Evolutionary conservation across 2,113 vertebrate species (phyloP).

Genomic region (Microcebus lehilahytsara): DNA sequence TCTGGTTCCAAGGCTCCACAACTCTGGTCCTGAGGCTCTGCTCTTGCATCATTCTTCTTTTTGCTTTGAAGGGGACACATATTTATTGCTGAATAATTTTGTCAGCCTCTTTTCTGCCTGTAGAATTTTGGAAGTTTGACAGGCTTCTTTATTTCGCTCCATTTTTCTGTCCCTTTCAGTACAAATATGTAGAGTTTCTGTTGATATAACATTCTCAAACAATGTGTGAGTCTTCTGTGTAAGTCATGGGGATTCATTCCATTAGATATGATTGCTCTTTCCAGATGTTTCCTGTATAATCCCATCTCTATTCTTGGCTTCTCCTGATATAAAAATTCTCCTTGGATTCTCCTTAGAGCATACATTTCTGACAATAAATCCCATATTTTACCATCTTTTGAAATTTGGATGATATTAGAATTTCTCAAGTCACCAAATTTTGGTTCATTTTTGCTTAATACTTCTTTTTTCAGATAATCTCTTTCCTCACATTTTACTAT

Average conservation of each 20-base stretch:
- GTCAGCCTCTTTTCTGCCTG: neutral
- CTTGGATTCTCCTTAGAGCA: neutral
- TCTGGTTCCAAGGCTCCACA: rapidly evolving
- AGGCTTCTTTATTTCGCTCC: neutral
- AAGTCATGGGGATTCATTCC: neutral
- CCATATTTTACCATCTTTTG: neutral
- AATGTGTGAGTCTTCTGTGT: neutral
- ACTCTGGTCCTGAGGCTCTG: neutral
- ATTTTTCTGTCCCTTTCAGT: neutral
- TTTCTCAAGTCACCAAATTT: neutral
- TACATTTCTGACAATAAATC: neutral
- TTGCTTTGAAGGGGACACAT: neutral
- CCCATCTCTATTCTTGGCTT: neutral
- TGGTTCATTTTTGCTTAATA: neutral
- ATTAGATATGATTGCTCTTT: neutral
- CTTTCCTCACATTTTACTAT: neutral
- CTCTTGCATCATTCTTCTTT: neutral
- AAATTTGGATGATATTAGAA: neutral
- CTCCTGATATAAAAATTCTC: neutral
- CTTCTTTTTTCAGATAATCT: neutral
- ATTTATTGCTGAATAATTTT: neutral
- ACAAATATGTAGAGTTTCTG: neutral
- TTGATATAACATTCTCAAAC: neutral
- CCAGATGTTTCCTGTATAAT: neutral
- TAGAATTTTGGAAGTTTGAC: neutral